Evolutionary conservation across 92 coral and sea anemone genomes (phyloP), one percentile per base, ranked within the genome.

Genomic region (Pocillopora grandis): DNA sequence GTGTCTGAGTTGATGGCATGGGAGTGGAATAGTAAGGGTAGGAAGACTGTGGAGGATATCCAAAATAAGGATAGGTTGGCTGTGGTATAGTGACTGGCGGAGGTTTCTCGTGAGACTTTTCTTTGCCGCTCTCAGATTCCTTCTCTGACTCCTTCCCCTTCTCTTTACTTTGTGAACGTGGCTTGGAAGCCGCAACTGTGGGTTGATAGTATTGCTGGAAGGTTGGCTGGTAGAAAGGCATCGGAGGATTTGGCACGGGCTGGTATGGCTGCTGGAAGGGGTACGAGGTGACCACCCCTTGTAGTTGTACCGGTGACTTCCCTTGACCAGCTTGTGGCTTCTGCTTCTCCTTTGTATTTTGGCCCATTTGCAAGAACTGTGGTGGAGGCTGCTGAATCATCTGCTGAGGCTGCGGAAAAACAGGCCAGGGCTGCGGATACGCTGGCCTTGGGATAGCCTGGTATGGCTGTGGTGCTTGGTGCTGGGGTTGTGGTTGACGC

Each of bases 1-100:
- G 76, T 55, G 80, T 10, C 64, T 86, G 92, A 21, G 72, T 49
- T 6, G 88, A 23, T 52, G 84, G 83, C 18, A 78, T 72, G 17
- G 71, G 64, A 19, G 80, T 42, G 2, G 84, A 84, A 12, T 71
- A 73, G 9, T 35, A 23, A 60, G 74, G 72, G 74, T 14, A 42
- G 60, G 71, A 71, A 58, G 76, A 13, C 12, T 75, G 80, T 36
- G 73, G 56, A 62, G 55, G 56, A 13, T 48, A 62, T 19, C 84
- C 75, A 67, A 35, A 31, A 15, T 18, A 58, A 35, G 77, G 85
- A 71, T 37, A 69, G 37, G 10, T 49, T 10, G 85, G 78, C 21
- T 33, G 79, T 76, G 79, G 63, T 23, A 61, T 42, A 10, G 76
- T 61, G n/a, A 60, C 60, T 11, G 36, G 71, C 21, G 60, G 64